These are phyloP conservation scores for Rhabdornis inornatus DNA, from an alignment of 2,113 vertebrate species.

Conservation along the genomic window DNA sequence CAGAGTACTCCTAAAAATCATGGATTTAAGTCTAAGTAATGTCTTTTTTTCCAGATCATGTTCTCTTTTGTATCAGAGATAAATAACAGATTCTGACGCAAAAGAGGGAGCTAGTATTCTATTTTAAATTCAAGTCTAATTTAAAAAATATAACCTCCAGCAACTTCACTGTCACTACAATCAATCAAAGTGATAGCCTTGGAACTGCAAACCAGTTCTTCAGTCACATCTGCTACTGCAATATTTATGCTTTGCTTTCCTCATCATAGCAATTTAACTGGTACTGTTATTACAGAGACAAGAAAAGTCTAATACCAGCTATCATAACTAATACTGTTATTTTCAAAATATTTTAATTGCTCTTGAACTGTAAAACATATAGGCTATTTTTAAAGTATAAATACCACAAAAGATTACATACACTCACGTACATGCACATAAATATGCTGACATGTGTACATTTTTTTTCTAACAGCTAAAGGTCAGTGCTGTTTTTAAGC, in stretches of 20 bases:
- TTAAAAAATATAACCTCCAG: conserved; percentile 28
- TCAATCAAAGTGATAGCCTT: background rate
- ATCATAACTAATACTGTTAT: background rate
- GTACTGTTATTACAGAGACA: background rate
- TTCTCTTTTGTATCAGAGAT: background rate
- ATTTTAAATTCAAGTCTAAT: conserved; percentile 21
- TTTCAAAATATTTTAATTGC: background rate
- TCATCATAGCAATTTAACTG: background rate
- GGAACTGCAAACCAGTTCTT: background rate
- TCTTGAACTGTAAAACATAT: background rate
- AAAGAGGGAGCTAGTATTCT: background rate
- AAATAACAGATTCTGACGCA: background rate
- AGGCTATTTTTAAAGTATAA: background rate
- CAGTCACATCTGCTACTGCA: background rate
- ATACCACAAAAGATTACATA: background rate
- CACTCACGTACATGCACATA: accelerated
- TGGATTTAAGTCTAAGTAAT: conserved; percentile 11
- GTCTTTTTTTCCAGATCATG: background rate
- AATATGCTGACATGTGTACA: background rate
- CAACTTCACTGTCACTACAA: conserved; percentile 2
- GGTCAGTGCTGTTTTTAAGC: background rate
- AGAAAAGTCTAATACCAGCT: background rate
- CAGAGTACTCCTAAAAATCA: background rate
- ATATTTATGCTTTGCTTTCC: conserved; percentile 13
- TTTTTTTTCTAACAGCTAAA: background rate